Conservation (phyloP, 2,113 vertebrate genomes). For the Progne subis region DNA sequence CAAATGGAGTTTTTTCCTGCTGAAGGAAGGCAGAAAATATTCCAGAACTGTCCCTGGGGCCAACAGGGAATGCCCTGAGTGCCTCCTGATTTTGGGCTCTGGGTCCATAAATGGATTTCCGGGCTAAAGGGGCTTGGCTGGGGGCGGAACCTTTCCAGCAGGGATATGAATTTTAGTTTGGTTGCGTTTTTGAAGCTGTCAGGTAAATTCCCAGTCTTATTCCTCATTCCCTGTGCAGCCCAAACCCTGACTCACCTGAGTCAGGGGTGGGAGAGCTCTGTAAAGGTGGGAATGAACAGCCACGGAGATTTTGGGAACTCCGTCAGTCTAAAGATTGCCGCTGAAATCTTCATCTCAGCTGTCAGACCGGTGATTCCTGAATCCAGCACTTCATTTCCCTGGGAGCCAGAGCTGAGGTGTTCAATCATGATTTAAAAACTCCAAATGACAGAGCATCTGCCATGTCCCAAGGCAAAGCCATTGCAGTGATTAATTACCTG, state of each 20-base stretch:
- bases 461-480: conserved; percentile 56
- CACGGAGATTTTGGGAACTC: background rate
- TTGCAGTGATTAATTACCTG: conserved; percentile 52
- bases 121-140: background rate
- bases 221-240: background rate
- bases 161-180: accelerated
- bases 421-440: conserved; percentile 59
- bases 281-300: background rate
- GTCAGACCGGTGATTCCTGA: conserved; percentile 39
- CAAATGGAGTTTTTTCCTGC: background rate
- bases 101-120: background rate
- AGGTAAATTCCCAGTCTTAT: background rate
- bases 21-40: background rate
- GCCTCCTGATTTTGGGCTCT: background rate
- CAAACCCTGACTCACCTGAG: background rate
- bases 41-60: background rate
- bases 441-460: conserved; percentile 58
- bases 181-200: background rate
- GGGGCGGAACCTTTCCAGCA: background rate
- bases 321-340: background rate
- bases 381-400: conserved; percentile 9
- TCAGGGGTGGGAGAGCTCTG: background rate
- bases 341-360: conserved; percentile 22
- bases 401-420: conserved; percentile 1
- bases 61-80: background rate